These are phyloP conservation scores for Caiman crocodilus DNA, from an alignment of 2,797 vertebrate genomes.

Conservation along the genomic window DNA sequence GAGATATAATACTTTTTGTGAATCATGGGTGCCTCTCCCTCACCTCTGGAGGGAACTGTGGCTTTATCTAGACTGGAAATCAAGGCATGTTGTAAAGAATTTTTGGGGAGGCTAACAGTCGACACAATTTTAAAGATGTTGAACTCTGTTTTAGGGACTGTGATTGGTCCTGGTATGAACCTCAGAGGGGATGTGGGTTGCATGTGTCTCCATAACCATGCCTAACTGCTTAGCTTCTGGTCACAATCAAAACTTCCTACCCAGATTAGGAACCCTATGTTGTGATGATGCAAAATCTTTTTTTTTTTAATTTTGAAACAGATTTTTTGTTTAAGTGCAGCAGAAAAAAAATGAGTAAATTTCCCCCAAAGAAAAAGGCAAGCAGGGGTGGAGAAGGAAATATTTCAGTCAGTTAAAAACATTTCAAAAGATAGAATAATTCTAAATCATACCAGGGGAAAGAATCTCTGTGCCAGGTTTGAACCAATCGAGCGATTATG, in stretches of 20 bases:
- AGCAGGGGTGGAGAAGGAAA: neutral
- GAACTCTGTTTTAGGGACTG: neutral
- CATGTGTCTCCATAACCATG: neutral
- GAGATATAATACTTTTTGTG: no score
- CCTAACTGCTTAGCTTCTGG: neutral
- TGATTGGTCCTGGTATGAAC: neutral
- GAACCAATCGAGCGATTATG: neutral
- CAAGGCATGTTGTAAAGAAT: neutral
- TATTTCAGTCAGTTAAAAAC: neutral
- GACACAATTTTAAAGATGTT: no score
- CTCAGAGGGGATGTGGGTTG: neutral
- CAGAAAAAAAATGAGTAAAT: neutral
- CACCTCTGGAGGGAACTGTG: neutral
- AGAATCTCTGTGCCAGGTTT: neutral
- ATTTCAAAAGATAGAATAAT: neutral
- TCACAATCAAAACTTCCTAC: neutral
- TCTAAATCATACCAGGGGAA: neutral
- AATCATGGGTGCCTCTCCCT: no score
- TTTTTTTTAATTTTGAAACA: neutral
- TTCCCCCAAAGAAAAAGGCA: neutral
- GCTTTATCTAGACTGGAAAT: neutral
- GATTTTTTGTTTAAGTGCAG: neutral
- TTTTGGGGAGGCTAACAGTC: no score
- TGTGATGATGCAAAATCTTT: neutral
- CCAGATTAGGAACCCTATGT: neutral